Evolutionary conservation across 2,888 invertebrate species (phyloP), one percentile per base, ranked within the genome.

Genomic region (Urechis unicinctus): DNA sequence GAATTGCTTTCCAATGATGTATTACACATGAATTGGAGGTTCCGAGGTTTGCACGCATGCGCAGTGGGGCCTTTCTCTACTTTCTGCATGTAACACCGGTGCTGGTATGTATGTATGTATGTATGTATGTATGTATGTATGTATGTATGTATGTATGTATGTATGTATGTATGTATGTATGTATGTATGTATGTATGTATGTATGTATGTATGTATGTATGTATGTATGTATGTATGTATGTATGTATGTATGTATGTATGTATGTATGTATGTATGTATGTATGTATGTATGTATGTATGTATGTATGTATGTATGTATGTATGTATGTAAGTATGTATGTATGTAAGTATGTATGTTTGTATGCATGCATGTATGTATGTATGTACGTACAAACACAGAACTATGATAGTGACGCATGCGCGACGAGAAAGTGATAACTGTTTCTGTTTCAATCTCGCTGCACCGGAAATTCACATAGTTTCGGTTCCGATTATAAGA

Each of bases 131-230:
- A 28, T 49, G 47, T 29, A 6, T 50, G 53, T 28, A 22, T 53
- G 53, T 21, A 22, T 49, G 53, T 6, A 2, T 50, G 53, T 5
- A 22, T 53, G 53, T 21, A 22, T 50, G 53, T 49, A 25, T 49
- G 51, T 3, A 3, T 3, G 46, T 13, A 2, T 50, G 30, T 2
- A 21, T 50, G 50, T n/a, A 31, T 28, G 4, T 30, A 30, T 28
- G 49, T 13, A 21, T 49, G 50, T n/a, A 2, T 50, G 50, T 31
- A 21, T 6, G 50, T 6, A 21, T 1, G 50, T 24, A 2, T 50
- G 50, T 26, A 26, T 52, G 42, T 26, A 25, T 42, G 42, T 28
- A 9, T 43, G 42, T 43, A 26, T 43, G 42, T 26, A 25, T 5
- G 42, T 17, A 6, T 28, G 42, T n/a, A 29, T 13, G 22, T 47